A percentile compares a stretch with the other conserved stretches of the same genome.
phyloP scores from a whole-genome alignment of 2,113 vertebrate genomes.

The Vicugna pacos region DNA sequence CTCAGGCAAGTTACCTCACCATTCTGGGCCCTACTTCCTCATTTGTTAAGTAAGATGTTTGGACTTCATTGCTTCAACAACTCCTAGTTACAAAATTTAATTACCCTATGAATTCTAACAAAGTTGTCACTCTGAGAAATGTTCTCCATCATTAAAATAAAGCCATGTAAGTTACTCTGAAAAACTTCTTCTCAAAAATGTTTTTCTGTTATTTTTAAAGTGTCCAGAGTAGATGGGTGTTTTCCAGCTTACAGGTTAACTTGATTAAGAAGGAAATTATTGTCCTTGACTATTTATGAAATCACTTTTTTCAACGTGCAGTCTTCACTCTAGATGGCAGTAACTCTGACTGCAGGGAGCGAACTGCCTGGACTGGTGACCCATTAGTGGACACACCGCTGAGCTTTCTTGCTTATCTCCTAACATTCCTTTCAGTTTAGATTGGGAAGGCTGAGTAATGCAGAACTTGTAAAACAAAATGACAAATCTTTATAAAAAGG shows the following conservation, averaged over 20 bases:
- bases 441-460: not conserved
- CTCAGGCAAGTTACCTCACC: not conserved
- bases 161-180: not conserved
- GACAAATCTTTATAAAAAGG: slow-evolving; percentile 22
- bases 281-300: not conserved
- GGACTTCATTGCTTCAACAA: not conserved
- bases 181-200: not conserved
- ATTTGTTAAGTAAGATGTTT: not conserved
- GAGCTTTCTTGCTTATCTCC: not conserved
- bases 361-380: not conserved
- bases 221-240: not conserved
- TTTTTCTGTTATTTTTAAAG: not conserved
- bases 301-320: not conserved
- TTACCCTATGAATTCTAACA: not conserved
- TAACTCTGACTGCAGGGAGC: not conserved
- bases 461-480: not conserved
- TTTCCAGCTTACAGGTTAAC: not conserved
- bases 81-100: not conserved
- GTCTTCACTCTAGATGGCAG: not conserved
- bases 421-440: not conserved
- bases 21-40: not conserved
- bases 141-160: not conserved
- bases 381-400: not conserved
- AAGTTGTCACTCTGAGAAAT: slow-evolving; percentile 2
- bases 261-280: not conserved